Evolutionary conservation across 2,888 invertebrate species (phyloP).

Genomic region (Tetranychus piercei): DNA sequence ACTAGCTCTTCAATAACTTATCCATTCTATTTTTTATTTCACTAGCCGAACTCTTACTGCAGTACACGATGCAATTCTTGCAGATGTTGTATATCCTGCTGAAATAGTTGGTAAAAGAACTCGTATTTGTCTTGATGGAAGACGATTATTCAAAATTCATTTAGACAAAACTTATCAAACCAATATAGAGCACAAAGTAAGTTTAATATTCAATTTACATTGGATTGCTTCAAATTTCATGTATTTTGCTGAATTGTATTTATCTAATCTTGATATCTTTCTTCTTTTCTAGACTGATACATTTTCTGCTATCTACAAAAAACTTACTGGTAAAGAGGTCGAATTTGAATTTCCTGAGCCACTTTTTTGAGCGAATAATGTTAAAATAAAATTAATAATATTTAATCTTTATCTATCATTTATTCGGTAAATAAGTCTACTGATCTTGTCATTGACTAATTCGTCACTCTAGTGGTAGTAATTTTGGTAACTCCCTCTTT

Average conservation of each 20-base stretch:
- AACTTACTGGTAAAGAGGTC: slow-evolving; percentile 94
- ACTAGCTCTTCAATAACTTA: too few species aligned
- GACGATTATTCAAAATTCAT: slow-evolving; percentile 89
- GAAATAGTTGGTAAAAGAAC: slow-evolving; percentile 98
- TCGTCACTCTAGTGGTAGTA: too few species aligned
- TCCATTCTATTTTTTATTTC: too few species aligned
- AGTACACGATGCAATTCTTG: slow-evolving; percentile 89
- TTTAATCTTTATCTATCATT: background rate
- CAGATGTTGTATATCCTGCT: slow-evolving; percentile 93
- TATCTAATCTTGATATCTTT: slow-evolving; percentile 24
- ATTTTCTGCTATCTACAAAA: slow-evolving; percentile 95
- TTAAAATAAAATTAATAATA: slow-evolving; percentile 1
- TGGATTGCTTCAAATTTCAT: too few species aligned
- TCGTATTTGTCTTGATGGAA: slow-evolving; percentile 84
- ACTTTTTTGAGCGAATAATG: slow-evolving; percentile 26
- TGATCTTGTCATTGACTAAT: too few species aligned
- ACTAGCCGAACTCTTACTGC: slow-evolving; percentile 71
- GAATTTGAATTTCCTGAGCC: slow-evolving; percentile 98
- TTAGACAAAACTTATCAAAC: slow-evolving; percentile 96
- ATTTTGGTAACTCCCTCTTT: too few species aligned
- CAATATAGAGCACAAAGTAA: slow-evolving; percentile 81
- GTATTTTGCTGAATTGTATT: background rate
- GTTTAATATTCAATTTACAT: background rate
- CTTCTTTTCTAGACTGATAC: slow-evolving; percentile 60
- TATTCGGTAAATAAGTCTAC: too few species aligned